Conservation (phyloP, 2,113 vertebrate genomes). For the Pygoscelis antarcticus region DNA sequence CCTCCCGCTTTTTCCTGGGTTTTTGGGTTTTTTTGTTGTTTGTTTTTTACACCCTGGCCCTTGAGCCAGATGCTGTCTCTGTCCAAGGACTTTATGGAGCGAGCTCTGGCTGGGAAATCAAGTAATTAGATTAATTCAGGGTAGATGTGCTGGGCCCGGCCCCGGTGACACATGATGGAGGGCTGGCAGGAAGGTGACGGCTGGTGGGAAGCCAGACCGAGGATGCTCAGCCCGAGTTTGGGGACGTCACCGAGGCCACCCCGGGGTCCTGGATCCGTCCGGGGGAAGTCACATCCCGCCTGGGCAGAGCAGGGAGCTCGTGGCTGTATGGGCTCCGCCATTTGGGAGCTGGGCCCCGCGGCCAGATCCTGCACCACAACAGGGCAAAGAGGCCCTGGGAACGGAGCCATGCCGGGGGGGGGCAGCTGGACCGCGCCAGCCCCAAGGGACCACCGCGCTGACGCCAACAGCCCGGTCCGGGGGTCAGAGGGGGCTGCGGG, state of each 20-base stretch:
- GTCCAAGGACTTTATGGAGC: conserved; percentile 38
- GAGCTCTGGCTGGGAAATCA: conserved; percentile 43
- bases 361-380: neutral
- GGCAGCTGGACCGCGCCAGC: neutral
- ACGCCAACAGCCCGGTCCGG: neutral
- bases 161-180: neutral
- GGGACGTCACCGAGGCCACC: neutral
- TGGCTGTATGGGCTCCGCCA: fast-evolving
- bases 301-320: neutral
- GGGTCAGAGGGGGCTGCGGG: neutral
- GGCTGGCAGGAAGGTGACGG: neutral
- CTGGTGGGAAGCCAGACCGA: neutral
- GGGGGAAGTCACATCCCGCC: fast-evolving
- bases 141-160: neutral
- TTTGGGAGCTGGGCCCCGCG: neutral
- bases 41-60: conserved; percentile 40
- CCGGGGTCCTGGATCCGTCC: fast-evolving
- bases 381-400: conserved; percentile 33
- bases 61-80: conserved; percentile 45
- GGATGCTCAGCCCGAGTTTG: neutral
- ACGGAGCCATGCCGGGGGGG: neutral
- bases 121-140: neutral
- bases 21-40: neutral
- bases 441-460: neutral
- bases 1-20: neutral